Evolutionary conservation across 2,797 vertebrate species (phyloP), one percentile per base, ranked within the genome.

Genomic region (Lophius americanus): DNA sequence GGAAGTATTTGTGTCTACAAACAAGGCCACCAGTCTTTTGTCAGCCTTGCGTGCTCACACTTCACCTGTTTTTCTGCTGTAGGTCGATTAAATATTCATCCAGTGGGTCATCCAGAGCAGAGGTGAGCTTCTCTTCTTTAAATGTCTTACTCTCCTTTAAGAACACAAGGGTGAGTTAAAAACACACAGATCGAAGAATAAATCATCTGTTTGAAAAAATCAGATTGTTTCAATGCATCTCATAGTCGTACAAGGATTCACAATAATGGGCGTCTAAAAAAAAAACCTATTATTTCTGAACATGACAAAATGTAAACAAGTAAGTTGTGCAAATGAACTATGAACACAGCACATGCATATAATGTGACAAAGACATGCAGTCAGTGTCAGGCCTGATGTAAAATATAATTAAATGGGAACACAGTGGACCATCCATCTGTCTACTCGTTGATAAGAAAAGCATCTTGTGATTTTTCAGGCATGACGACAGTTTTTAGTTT

Each of bases 11-110:
- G 39, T 60, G 49, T 74, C 64, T 63, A 51, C 59, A 33, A 73
- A 76, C 84, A 83, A 85, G 91, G 60, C 35, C 14, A 76, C 71
- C 75, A 46, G 66, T 60, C 75, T 39, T 50, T 79, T 50, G 55
- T 70, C 62, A 76, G 67, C 59, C 66, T 51, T 23, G 23, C 23
- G 60, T 56, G 48, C 84, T 88, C 84, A 88, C 86, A 76, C 80
- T 90, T 94, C 94, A 99, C 98, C 98, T 95, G 95, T 99, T 99
- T 88, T 94, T 97, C 80, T 96, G 95, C 91, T 98, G 98, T 76
- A 99, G 95, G 60, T 83, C 82, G 84, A 97, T 95, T 94, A 99
- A 94, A 94, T 98, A 96, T 93, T 98, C 95, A 72, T 98, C 95
- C 73, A 96, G 95, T 82, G 93, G 93, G 89, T 96, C 94, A 84